A percentile compares a stretch with the other conserved stretches of the same genome.
These are phyloP conservation scores for Rhinichthys klamathensis DNA, from an alignment of 2,113 vertebrate species.

Conservation along the genomic window DNA sequence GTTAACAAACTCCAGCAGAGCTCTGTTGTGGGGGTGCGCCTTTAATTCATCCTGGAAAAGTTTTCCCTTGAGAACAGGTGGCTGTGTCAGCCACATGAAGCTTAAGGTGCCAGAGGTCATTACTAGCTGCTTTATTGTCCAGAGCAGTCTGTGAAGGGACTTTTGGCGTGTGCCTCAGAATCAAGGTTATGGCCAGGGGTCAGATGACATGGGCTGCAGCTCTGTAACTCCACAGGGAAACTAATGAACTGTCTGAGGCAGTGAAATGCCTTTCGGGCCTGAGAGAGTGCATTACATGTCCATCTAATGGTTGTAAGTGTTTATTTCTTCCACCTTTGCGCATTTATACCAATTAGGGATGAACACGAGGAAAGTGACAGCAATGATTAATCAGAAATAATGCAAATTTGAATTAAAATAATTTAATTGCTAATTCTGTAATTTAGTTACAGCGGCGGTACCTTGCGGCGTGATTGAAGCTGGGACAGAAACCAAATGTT, in stretches of 20 bases:
- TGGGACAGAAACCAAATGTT: neutral
- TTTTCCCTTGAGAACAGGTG: constrained; percentile 45
- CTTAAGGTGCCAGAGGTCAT: constrained; percentile 11
- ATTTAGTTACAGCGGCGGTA: neutral
- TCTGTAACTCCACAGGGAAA: constrained; percentile 2
- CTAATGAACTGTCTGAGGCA: neutral
- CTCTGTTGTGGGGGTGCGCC: constrained; percentile 23
- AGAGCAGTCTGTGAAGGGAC: constrained; percentile 17
- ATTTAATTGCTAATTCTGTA: neutral
- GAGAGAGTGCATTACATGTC: neutral
- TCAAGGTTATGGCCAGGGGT: constrained; percentile 21
- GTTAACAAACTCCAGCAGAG: constrained; percentile 52
- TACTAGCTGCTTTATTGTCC: constrained; percentile 46
- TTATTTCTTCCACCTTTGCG: neutral
- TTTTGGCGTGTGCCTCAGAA: constrained; percentile 22
- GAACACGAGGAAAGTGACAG: neutral
- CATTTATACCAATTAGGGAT: neutral
- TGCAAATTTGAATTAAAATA: neutral
- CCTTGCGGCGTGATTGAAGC: neutral
- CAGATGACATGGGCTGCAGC: neutral
- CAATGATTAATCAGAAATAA: neutral
- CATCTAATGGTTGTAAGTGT: neutral
- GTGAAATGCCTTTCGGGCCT: neutral
- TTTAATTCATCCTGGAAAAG: constrained; percentile 52
- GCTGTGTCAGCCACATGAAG: constrained; percentile 4